phyloP scores from a whole-genome alignment of 1,140 invertebrate species.

The Charaxes varanes region DNA sequence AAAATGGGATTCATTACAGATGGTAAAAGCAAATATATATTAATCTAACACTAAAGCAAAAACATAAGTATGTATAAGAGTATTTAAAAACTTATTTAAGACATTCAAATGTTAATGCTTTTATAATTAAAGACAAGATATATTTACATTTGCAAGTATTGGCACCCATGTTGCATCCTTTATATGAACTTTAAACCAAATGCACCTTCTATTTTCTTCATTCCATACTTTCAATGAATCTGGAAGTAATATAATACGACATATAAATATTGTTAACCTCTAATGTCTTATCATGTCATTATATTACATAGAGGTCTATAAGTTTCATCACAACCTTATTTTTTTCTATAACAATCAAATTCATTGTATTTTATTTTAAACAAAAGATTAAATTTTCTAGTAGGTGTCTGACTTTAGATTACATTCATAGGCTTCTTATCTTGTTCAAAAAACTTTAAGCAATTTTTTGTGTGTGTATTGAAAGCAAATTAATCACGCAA shows the following conservation, averaged over 20 bases:
- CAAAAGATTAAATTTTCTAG: no score
- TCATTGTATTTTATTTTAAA: no score
- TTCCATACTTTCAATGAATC: conserved; percentile 84
- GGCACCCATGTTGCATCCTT: conserved; percentile 85
- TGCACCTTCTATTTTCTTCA: conserved; percentile 78
- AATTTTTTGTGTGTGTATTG: no score
- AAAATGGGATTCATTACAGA: no score
- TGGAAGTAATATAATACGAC: conserved; percentile 53
- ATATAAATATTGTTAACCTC: background rate
- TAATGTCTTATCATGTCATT: no score
- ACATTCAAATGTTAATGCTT: conserved; percentile 2
- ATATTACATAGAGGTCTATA: no score
- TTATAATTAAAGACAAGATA: conserved; percentile 7
- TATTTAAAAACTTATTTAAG: background rate
- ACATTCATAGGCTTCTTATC: no score
- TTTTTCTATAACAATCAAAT: no score
- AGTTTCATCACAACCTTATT: background rate
- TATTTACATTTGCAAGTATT: conserved; percentile 79
- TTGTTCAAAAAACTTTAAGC: no score
- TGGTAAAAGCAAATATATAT: no score
- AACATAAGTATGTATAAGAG: conserved; percentile 1
- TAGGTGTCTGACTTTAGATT: no score
- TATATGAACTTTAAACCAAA: conserved; percentile 89
- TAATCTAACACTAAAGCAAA: conserved; percentile 3
- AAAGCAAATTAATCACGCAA: no score